A percentile compares a stretch with the other conserved stretches of the same genome.
These are phyloP conservation scores for Mactra quadrangularis DNA, from an alignment of 1,140 invertebrate genomes.

Conservation along the genomic window DNA sequence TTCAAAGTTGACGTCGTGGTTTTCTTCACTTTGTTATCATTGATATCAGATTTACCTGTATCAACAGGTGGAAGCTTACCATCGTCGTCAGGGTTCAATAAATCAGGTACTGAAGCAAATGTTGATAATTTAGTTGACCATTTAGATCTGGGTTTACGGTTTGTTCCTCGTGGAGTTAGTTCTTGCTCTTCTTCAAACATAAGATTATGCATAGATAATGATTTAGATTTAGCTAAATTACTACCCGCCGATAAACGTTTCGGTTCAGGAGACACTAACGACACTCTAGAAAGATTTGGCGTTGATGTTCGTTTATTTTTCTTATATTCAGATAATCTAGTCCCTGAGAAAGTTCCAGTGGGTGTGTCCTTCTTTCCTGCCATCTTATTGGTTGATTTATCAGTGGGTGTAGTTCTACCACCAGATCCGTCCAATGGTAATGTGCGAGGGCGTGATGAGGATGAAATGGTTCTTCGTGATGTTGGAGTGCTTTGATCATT, in stretches of 20 bases:
- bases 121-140: slow-evolving; percentile 25
- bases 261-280: background rate
- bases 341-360: background rate
- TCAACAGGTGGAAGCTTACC: slow-evolving; percentile 28
- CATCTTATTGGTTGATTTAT: slow-evolving; percentile 26
- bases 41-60: slow-evolving; percentile 30
- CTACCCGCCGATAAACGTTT: slow-evolving; percentile 35
- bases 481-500: slow-evolving; percentile 10
- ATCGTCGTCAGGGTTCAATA: slow-evolving; percentile 47
- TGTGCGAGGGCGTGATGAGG: slow-evolving; percentile 29
- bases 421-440: slow-evolving; percentile 36
- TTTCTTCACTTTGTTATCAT: slow-evolving; percentile 40
- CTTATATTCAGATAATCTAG: slow-evolving; percentile 35
- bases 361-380: slow-evolving; percentile 35
- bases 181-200: slow-evolving; percentile 34
- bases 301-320: slow-evolving; percentile 41
- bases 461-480: background rate
- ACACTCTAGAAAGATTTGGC: slow-evolving; percentile 23
- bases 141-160: slow-evolving; percentile 38
- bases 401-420: slow-evolving; percentile 46
- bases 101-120: slow-evolving; percentile 49
- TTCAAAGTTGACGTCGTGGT: background rate
- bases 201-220: slow-evolving; percentile 45
- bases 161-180: slow-evolving; percentile 28
- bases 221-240: slow-evolving; percentile 44